Evolutionary conservation across 2,888 invertebrate species (phyloP).

Genomic region (Tiliacea aurago): DNA sequence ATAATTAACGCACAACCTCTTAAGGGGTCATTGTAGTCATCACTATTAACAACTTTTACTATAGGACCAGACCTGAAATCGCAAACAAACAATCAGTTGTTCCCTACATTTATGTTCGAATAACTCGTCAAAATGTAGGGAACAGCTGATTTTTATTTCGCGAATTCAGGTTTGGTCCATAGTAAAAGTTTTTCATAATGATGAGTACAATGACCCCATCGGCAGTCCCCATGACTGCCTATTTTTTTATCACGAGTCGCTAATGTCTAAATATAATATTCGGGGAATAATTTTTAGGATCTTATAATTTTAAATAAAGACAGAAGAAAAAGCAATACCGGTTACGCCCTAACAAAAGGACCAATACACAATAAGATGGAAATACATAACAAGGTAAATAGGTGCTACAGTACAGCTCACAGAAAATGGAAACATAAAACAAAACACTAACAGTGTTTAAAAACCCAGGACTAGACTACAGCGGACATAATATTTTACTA

Average conservation of each 20-base stretch:
- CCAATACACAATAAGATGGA: not conserved
- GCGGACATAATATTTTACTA: constrained; percentile 62
- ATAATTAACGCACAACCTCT: no score
- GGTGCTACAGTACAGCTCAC: not conserved
- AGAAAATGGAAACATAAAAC: constrained; percentile 41
- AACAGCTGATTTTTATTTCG: no score
- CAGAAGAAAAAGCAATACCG: not conserved
- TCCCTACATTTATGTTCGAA: no score
- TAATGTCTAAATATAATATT: not conserved
- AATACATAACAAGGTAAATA: not conserved
- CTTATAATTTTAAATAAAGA: not conserved
- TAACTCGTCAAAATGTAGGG: no score
- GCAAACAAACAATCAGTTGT: no score
- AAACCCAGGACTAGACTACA: constrained; percentile 40
- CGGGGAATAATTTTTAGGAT: not conserved
- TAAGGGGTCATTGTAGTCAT: no score
- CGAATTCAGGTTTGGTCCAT: no score
- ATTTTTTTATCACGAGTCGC: not conserved
- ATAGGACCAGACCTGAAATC: no score
- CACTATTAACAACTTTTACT: no score
- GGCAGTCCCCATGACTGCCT: no score
- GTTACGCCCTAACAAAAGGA: not conserved
- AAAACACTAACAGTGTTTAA: constrained; percentile 34
- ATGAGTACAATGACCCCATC: no score
- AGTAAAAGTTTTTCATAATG: no score